Evolutionary conservation across 1,140 invertebrate genomes (phyloP).

Genomic region (Trigoniulus corallinus): DNA sequence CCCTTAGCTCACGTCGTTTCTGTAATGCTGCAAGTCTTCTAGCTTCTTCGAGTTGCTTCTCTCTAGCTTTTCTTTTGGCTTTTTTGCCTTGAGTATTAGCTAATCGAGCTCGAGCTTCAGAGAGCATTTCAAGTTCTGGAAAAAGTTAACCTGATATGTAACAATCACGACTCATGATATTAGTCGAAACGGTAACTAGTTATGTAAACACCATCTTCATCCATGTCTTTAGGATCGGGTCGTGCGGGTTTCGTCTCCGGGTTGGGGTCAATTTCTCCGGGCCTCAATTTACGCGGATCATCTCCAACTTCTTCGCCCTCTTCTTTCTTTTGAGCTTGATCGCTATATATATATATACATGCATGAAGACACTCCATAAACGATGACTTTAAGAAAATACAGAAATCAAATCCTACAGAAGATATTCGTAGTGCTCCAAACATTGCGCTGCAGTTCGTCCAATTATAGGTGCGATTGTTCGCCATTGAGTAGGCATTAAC

Average conservation of each 20-base stretch:
- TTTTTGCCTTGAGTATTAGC: conserved; percentile 99
- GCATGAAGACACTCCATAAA: not conserved
- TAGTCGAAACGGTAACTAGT: too few species aligned
- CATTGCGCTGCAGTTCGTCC: conserved; percentile 97
- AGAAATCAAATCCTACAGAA: conserved; percentile 49
- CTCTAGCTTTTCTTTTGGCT: conserved; percentile 94
- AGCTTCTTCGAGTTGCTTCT: conserved; percentile 97
- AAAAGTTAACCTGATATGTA: too few species aligned
- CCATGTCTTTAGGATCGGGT: conserved; percentile 99
- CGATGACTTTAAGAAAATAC: not conserved
- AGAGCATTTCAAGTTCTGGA: conserved; percentile 93
- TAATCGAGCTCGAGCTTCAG: conserved; percentile 89
- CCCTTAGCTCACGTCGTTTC: conserved; percentile 86
- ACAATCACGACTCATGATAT: too few species aligned
- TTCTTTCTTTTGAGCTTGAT: conserved; percentile 96
- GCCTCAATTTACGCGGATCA: conserved; percentile 91
- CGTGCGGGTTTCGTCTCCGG: conserved; percentile 98
- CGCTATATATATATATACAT: conserved; percentile 36
- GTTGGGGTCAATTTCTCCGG: conserved; percentile 98
- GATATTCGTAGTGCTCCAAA: conserved; percentile 90
- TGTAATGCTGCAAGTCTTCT: conserved; percentile 86
- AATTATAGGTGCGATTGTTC: conserved; percentile 97
- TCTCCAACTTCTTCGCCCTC: conserved; percentile 75
- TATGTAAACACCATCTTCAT: conserved; percentile 85
- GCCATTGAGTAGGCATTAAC: conserved; percentile 99